Evolutionary conservation across 2,113 vertebrate genomes (phyloP).

Genomic region (Planiliza haematocheilus): DNA sequence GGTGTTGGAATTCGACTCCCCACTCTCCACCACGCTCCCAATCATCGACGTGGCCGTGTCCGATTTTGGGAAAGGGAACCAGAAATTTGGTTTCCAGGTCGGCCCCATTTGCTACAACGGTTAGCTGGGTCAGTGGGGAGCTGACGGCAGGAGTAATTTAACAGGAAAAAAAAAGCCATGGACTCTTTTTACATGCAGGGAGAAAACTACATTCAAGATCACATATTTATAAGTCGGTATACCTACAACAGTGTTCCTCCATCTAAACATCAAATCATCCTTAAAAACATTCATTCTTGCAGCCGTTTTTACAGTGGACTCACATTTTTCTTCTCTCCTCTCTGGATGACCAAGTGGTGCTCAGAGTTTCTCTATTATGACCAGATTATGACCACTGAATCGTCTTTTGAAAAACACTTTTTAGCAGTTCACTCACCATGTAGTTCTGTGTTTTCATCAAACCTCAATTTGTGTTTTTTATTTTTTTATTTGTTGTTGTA

Average conservation of each 20-base stretch:
- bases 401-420: neutral
- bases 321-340: slow-evolving; percentile 11
- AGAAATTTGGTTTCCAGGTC: slow-evolving; percentile 98
- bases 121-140: slow-evolving; percentile 74
- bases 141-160: slow-evolving; percentile 51
- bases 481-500: slow-evolving; percentile 52
- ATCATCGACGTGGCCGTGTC: slow-evolving; percentile 92
- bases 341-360: slow-evolving; percentile 46
- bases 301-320: slow-evolving; percentile 7
- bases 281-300: slow-evolving; percentile 10
- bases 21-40: slow-evolving; percentile 90
- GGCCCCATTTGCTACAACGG: slow-evolving; percentile 94
- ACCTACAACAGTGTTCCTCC: slow-evolving; percentile 61
- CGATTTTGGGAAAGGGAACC: slow-evolving; percentile 94
- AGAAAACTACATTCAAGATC: slow-evolving; percentile 64
- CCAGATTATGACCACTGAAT: slow-evolving; percentile 1
- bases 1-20: slow-evolving; percentile 91
- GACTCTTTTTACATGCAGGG: slow-evolving; percentile 77
- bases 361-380: slow-evolving; percentile 33
- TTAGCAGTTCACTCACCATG: slow-evolving; percentile 4
- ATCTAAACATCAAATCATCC: neutral
- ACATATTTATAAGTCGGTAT: slow-evolving; percentile 75
- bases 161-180: slow-evolving; percentile 61
- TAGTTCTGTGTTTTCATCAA: slow-evolving; percentile 49
- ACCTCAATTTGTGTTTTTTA: slow-evolving; percentile 65